Conservation (phyloP, 2,797 vertebrate genomes). For the Pteronotus mesoamericanus region DNA sequence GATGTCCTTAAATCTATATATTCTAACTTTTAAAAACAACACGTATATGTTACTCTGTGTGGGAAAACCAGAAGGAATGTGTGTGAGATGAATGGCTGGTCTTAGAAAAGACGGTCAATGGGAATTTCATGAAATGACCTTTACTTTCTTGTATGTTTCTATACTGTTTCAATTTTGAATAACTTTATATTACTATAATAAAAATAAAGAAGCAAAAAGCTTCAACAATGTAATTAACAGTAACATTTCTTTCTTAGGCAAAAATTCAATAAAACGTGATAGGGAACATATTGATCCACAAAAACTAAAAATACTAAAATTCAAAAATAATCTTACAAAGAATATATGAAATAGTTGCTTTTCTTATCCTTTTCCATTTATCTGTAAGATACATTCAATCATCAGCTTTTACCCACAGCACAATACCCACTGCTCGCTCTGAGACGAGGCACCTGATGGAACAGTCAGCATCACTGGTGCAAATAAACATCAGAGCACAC, state of each 20-base stretch:
- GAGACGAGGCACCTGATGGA: not conserved
- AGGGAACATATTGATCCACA: not conserved
- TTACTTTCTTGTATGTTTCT: not conserved
- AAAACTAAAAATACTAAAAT: conserved; percentile 6
- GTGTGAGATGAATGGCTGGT: not conserved
- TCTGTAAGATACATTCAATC: not conserved
- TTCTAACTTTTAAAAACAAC: not conserved
- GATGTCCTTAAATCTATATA: not conserved
- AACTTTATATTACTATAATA: not conserved
- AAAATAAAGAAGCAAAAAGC: not conserved
- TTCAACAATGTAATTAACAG: not conserved
- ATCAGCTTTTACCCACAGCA: not conserved
- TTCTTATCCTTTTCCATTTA: not conserved
- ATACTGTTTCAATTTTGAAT: not conserved
- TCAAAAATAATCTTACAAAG: not conserved
- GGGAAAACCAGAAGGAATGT: not conserved
- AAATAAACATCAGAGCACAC: not conserved
- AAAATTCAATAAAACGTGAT: not conserved
- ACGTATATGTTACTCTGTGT: not conserved
- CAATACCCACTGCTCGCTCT: not conserved
- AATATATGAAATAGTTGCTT: not conserved
- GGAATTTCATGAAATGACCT: not conserved
- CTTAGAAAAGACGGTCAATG: not conserved
- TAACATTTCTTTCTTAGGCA: not conserved
- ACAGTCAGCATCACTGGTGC: rapidly evolving